These are phyloP conservation scores for Acanthiza pusilla DNA, from an alignment of 2,797 vertebrate species.

Conservation along the genomic window DNA sequence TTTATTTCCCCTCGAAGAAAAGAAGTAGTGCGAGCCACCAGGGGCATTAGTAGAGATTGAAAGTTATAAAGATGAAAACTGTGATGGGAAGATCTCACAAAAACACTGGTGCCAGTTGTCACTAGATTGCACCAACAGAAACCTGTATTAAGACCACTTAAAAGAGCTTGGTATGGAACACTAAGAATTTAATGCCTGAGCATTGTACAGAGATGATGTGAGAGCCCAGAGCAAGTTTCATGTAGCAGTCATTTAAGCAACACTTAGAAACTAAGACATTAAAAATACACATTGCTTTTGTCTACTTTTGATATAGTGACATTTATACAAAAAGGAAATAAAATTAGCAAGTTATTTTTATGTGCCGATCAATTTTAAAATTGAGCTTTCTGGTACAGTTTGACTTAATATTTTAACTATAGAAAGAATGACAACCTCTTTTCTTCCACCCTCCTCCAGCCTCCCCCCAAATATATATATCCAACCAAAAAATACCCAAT, in stretches of 20 bases:
- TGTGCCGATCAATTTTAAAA: neutral
- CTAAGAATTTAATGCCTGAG: neutral
- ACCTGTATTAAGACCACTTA: neutral
- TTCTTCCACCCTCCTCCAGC: neutral
- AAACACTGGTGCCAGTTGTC: neutral
- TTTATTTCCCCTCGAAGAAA: neutral
- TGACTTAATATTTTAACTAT: constrained; percentile 5
- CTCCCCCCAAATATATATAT: neutral
- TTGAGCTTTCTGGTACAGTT: constrained; percentile 71
- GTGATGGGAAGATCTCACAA: neutral
- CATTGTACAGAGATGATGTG: neutral
- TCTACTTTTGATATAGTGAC: constrained; percentile 20
- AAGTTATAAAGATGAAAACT: neutral
- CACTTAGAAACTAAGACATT: neutral
- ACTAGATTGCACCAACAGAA: neutral
- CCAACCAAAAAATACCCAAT: constrained; percentile 66
- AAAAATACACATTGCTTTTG: neutral
- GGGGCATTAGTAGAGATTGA: neutral
- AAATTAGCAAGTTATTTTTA: constrained; percentile 19
- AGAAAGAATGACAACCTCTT: constrained; percentile 9
- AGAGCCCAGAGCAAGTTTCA: neutral
- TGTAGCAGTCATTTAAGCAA: neutral
- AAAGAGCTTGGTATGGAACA: neutral
- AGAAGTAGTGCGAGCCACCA: neutral
- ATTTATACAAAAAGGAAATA: constrained; percentile 18